phyloP scores from a whole-genome alignment of 64 coral and sea anemone species.

The Montipora efflorescens region DNA sequence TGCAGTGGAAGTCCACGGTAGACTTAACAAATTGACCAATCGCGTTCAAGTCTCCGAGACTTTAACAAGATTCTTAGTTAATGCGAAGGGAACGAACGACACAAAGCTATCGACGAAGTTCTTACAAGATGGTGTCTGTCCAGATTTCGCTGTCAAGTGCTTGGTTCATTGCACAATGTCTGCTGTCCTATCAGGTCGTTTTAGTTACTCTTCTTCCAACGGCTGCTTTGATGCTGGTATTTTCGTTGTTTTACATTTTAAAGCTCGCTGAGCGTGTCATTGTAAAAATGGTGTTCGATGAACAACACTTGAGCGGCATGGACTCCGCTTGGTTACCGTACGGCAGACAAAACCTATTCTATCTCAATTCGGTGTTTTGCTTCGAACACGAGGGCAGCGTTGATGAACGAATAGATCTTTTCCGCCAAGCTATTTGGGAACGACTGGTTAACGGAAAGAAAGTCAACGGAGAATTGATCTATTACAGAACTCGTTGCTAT shows the following conservation, averaged over 20 bases:
- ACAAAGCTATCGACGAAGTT: too few species aligned
- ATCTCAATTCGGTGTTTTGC: slow-evolving; percentile 57
- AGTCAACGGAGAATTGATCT: slow-evolving; percentile 53
- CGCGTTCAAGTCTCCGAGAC: too few species aligned
- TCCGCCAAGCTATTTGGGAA: slow-evolving; percentile 50
- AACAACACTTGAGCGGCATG: slow-evolving; percentile 57
- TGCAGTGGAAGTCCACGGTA: too few species aligned
- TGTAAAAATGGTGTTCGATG: neutral
- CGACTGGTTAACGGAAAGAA: slow-evolving; percentile 68
- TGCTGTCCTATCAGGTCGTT: slow-evolving; percentile 20
- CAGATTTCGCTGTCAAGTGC: neutral
- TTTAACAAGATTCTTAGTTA: too few species aligned
- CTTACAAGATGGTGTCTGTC: too few species aligned
- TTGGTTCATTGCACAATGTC: slow-evolving; percentile 60
- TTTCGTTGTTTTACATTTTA: slow-evolving; percentile 59
- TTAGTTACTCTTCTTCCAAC: neutral
- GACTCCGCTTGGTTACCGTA: slow-evolving; percentile 86
- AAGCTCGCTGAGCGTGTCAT: slow-evolving; percentile 65
- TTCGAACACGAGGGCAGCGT: slow-evolving; percentile 1
- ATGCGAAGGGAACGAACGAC: too few species aligned
- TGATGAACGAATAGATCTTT: slow-evolving; percentile 38
- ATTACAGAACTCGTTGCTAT: slow-evolving; percentile 52
- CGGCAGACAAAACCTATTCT: slow-evolving; percentile 60
- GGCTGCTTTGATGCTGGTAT: slow-evolving; percentile 21
- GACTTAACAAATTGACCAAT: too few species aligned